A percentile compares a stretch with the other conserved stretches of the same genome.
These are phyloP conservation scores for Huso huso DNA, from an alignment of 2,797 vertebrate species.

Conservation along the genomic window DNA sequence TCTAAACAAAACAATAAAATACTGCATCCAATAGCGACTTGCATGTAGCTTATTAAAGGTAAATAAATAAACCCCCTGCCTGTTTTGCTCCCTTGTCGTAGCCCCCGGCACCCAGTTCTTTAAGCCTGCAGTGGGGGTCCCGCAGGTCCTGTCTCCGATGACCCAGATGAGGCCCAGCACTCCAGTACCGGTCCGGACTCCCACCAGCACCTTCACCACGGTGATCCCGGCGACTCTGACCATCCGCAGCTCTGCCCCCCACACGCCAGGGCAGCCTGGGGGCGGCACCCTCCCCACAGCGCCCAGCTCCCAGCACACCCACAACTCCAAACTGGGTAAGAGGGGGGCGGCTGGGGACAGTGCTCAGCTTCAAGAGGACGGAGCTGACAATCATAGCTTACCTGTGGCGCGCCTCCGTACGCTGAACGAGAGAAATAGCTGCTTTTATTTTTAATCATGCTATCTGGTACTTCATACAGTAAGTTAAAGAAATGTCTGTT, in stretches of 20 bases:
- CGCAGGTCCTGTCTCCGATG: conserved; percentile 70
- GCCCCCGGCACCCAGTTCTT: conserved; percentile 58
- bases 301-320: conserved; percentile 47
- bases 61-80: background rate
- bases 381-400: too few species aligned
- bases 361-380: too few species aligned
- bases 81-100: background rate
- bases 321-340: conserved; percentile 60
- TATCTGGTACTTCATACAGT: too few species aligned
- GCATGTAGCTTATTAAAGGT: background rate
- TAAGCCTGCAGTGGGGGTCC: conserved; percentile 63
- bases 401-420: too few species aligned
- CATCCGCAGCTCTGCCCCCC: conserved; percentile 64
- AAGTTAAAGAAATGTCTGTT: too few species aligned
- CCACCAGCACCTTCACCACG: conserved; percentile 66
- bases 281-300: conserved; percentile 24
- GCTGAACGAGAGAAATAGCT: too few species aligned
- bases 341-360: background rate
- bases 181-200: conserved; percentile 46
- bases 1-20: too few species aligned
- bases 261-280: conserved; percentile 38
- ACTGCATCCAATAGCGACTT: too few species aligned
- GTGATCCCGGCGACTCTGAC: conserved; percentile 81
- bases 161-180: conserved; percentile 58
- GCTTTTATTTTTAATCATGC: too few species aligned